Evolutionary conservation across 2,888 invertebrate genomes (phyloP), one percentile per base, ranked within the genome.

Genomic region (Atherix ibis): DNA sequence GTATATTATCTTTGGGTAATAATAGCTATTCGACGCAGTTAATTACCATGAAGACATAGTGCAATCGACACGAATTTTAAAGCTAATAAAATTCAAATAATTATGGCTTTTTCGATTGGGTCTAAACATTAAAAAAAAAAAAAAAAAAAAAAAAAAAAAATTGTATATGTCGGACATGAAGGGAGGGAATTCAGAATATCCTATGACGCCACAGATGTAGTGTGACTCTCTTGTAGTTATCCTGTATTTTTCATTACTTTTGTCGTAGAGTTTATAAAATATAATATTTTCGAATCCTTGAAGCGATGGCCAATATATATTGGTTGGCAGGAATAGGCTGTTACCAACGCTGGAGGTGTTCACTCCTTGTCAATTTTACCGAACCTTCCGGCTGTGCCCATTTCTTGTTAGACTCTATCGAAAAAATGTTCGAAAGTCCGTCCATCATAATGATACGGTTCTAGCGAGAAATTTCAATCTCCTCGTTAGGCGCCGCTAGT

Each of bases 401-500:
- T 37, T 37, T 32, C 36, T 29, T n/a, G n/a, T n/a, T n/a, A n/a
- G n/a, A n/a, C 24, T 31, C 16, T 35, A 26, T 40, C 31, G 6
- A 27, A 40, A 33, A 33, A 33, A 35, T 31, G n/a, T n/a, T n/a
- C n/a, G n/a, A n/a, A n/a, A n/a, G n/a, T n/a, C n/a, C n/a, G n/a
- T n/a, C n/a, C n/a, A 35, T 34, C 27, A 37, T 37, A 40, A 37
- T 40, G 33, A 37, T 32, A 35, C 33, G 8, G 30, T 40, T 37
- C 29, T 37, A 40, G 40, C 37, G 40, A 40, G 37, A 40, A 36
- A 30, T 40, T 40, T 40, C 34, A 32, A 38, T 38, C 38, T 40
- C 34, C 34, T 38, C 31, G 40, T 36, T 38, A 38, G 40, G n/a
- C 17, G 12, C 19, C n/a, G 8, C 33, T 35, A 31, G 32, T 15